Conservation (phyloP, 1,140 invertebrate species). For the Ditylenchus dipsaci region DNA sequence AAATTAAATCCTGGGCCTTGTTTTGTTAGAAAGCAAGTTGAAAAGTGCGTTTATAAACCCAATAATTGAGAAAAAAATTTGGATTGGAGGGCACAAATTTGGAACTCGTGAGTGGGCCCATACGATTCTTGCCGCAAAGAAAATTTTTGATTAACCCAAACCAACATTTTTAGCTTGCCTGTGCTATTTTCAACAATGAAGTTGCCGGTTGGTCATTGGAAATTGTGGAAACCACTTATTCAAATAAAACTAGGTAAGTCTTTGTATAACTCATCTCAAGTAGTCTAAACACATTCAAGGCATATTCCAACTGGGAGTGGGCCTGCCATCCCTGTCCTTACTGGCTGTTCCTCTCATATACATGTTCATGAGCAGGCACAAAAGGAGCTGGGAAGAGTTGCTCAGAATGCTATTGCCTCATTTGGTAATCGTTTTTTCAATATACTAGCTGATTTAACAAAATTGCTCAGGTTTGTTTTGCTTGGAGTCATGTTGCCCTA, state of each 20-base stretch:
- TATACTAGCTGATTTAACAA: neutral
- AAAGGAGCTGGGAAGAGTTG: neutral
- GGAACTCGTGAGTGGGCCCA: too few species aligned
- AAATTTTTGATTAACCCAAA: neutral
- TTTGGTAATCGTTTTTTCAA: neutral
- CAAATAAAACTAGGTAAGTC: conserved; percentile 35
- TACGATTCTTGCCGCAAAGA: too few species aligned
- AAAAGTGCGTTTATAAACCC: too few species aligned
- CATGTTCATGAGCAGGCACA: conserved; percentile 37
- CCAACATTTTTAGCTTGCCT: conserved; percentile 36
- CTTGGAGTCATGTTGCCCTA: conserved; percentile 48
- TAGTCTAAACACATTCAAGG: conserved; percentile 14
- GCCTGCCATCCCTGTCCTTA: conserved; percentile 36
- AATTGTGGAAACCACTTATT: conserved; percentile 45
- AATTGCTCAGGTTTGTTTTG: conserved; percentile 37
- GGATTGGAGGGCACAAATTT: too few species aligned
- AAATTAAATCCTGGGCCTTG: too few species aligned
- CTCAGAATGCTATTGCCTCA: neutral
- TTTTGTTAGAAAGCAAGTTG: too few species aligned
- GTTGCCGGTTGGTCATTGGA: conserved; percentile 36
- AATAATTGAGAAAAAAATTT: too few species aligned
- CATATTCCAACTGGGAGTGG: conserved; percentile 25
- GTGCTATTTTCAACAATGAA: conserved; percentile 40
- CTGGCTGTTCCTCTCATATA: conserved; percentile 42
- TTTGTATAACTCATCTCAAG: neutral